Percentiles rank a stretch among this genome's conserved stretches.
Conservation (phyloP, 1,140 invertebrate species). For the Uloborus diversus region DNA sequence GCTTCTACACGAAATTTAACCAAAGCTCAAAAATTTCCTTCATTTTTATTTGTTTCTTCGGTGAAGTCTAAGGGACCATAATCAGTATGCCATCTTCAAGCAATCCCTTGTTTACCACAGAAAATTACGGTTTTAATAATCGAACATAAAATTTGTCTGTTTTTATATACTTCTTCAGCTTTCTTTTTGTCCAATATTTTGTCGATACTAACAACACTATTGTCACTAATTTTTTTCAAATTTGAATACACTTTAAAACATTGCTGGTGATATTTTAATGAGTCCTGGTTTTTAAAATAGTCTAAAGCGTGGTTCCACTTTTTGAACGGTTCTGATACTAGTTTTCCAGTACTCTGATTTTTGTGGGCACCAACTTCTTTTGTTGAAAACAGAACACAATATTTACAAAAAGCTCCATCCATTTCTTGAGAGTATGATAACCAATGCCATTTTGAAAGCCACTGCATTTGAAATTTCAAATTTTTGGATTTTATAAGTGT, state of each 20-base stretch:
- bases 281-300: no score
- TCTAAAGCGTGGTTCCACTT: background rate
- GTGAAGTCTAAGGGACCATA: no score
- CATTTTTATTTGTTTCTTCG: no score
- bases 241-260: background rate
- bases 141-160: no score
- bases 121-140: background rate
- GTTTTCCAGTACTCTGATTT: background rate
- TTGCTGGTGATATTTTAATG: background rate
- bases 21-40: background rate
- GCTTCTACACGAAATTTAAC: background rate
- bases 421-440: background rate
- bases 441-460: background rate
- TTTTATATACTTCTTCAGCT: no score
- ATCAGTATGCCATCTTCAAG: background rate
- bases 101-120: background rate
- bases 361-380: no score
- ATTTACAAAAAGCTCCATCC: background rate
- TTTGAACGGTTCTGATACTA: background rate
- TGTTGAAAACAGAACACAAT: background rate
- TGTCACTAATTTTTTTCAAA: background rate
- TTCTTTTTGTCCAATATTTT: background rate
- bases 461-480: background rate
- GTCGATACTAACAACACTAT: background rate
- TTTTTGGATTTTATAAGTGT: background rate